These are phyloP conservation scores for Calidris pugnax DNA, from an alignment of 2,113 vertebrate genomes.

Conservation along the genomic window DNA sequence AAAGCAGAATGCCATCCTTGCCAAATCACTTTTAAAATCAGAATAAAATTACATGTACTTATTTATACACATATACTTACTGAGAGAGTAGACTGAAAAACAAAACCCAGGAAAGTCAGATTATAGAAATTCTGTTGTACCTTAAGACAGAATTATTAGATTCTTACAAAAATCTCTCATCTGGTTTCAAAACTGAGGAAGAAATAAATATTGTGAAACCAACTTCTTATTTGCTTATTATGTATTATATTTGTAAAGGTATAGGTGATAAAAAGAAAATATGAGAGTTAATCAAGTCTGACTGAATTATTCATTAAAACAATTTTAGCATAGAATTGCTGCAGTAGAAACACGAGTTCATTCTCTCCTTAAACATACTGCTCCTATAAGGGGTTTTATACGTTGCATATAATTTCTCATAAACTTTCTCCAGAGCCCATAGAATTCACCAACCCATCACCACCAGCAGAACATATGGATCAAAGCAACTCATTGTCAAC, in stretches of 20 bases:
- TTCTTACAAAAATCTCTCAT: background rate
- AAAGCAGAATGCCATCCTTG: background rate
- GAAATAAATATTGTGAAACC: background rate
- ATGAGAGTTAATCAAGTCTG: background rate
- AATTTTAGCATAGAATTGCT: background rate
- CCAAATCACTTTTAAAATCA: background rate
- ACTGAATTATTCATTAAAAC: background rate
- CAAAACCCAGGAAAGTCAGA: background rate
- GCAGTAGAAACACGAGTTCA: background rate
- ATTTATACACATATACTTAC: background rate
- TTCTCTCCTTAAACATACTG: background rate
- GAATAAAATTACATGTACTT: fast-evolving
- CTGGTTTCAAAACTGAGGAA: background rate
- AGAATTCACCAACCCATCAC: background rate
- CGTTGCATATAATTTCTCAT: background rate
- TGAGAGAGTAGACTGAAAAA: background rate
- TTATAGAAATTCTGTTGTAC: background rate
- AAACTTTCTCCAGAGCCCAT: background rate
- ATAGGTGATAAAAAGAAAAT: background rate
- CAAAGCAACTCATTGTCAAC: background rate
- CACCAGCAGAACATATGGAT: background rate
- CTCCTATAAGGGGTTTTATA: background rate
- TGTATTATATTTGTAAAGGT: background rate
- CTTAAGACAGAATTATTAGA: background rate
- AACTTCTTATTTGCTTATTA: background rate